Evolutionary conservation across 2,888 invertebrate genomes (phyloP).

Genomic region (Epistrophe grossulariae): DNA sequence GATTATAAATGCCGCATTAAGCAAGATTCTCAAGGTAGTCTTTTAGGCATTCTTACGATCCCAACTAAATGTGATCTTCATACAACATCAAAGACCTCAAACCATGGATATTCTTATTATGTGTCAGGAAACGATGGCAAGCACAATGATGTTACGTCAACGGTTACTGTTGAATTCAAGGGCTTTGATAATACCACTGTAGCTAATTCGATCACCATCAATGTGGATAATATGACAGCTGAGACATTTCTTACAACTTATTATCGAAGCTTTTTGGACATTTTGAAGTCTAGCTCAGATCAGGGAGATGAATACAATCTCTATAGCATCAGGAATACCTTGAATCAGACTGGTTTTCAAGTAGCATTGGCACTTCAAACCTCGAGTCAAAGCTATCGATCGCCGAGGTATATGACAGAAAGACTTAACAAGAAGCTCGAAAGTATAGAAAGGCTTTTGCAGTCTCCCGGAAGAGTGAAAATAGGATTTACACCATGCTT

Average conservation of each 20-base stretch:
- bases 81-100: slow-evolving; percentile 88
- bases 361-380: slow-evolving; percentile 88
- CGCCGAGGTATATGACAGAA: slow-evolving; percentile 87
- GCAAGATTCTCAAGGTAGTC: slow-evolving; percentile 85
- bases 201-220: slow-evolving; percentile 91
- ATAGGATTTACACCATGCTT: slow-evolving; percentile 93
- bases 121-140: slow-evolving; percentile 95
- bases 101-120: slow-evolving; percentile 90
- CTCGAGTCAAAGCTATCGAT: slow-evolving; percentile 86
- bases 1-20: slow-evolving; percentile 94
- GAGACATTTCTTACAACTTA: slow-evolving; percentile 90
- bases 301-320: slow-evolving; percentile 87
- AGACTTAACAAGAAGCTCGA: slow-evolving; percentile 88
- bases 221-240: slow-evolving; percentile 90
- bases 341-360: slow-evolving; percentile 85
- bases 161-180: slow-evolving; percentile 92
- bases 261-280: slow-evolving; percentile 90
- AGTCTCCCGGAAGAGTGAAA: slow-evolving; percentile 84
- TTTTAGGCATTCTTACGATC: slow-evolving; percentile 87
- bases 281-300: slow-evolving; percentile 88
- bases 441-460: slow-evolving; percentile 87
- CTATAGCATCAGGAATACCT: slow-evolving; percentile 89
- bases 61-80: slow-evolving; percentile 92
- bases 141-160: slow-evolving; percentile 93
- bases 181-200: slow-evolving; percentile 92